Evolutionary conservation across 2,888 invertebrate genomes (phyloP).

Genomic region (Drosophila mercatorum): DNA sequence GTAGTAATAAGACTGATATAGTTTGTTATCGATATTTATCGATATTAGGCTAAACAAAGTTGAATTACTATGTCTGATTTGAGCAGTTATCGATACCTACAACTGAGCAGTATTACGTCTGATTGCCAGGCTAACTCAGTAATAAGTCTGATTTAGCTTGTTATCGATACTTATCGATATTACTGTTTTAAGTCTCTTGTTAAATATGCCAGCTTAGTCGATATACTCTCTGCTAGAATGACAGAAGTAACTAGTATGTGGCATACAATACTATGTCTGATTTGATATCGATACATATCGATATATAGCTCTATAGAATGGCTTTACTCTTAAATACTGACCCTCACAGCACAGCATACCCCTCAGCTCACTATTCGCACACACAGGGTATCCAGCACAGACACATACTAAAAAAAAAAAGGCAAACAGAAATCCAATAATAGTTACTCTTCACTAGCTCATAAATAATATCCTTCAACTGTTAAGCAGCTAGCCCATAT

Average conservation of each 20-base stretch:
- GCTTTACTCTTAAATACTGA: too few relatives aligned
- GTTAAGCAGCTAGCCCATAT: slow-evolving; percentile 9
- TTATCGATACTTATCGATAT: not conserved
- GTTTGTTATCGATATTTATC: not conserved
- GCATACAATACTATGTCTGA: too few relatives aligned
- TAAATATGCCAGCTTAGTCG: too few relatives aligned
- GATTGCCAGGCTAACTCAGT: too few relatives aligned
- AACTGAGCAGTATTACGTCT: too few relatives aligned
- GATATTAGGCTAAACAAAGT: not conserved
- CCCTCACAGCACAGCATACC: not conserved
- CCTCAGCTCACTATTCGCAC: not conserved
- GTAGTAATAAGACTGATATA: too few relatives aligned
- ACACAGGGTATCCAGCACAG: not conserved
- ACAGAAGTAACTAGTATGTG: too few relatives aligned
- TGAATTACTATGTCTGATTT: too few relatives aligned
- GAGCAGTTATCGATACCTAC: too few relatives aligned
- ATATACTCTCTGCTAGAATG: too few relatives aligned
- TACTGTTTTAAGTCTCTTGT: too few relatives aligned
- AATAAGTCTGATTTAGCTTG: too few relatives aligned
- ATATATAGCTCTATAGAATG: not conserved
- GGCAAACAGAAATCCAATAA: slow-evolving; percentile 6
- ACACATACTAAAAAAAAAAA: not conserved
- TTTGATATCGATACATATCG: not conserved
- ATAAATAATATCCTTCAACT: slow-evolving; percentile 5
- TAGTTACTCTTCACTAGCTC: slow-evolving; percentile 1